Evolutionary conservation across 2,797 vertebrate species (phyloP).

Genomic region (Hemibagrus guttatus): DNA sequence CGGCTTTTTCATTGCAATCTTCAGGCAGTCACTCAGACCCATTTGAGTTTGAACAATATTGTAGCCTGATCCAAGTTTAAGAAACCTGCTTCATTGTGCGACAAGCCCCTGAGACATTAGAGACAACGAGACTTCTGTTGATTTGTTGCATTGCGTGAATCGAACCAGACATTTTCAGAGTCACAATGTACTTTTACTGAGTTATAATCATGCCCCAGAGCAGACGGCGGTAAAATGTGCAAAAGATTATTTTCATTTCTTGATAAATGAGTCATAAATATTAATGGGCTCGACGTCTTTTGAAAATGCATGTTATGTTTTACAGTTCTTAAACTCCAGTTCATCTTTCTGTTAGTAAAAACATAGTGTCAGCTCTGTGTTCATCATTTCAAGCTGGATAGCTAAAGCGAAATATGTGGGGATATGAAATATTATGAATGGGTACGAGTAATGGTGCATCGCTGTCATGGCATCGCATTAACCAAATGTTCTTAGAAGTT

Average conservation of each 20-base stretch:
- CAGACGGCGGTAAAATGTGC: constrained; percentile 19
- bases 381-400: constrained; percentile 15
- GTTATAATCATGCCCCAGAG: constrained; percentile 41
- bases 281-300: constrained; percentile 26
- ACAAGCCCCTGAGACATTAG: constrained; percentile 36
- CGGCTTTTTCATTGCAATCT: constrained; percentile 58
- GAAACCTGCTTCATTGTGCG: constrained; percentile 38
- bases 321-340: constrained; percentile 3
- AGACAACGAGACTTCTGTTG: constrained; percentile 3
- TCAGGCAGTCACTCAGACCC: constrained; percentile 64
- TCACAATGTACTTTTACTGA: constrained; percentile 29
- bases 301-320: constrained; percentile 30
- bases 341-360: constrained; percentile 29
- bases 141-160: constrained; percentile 43
- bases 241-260: constrained; percentile 32
- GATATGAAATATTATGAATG: constrained; percentile 26
- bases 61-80: constrained; percentile 35
- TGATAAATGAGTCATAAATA: constrained; percentile 54
- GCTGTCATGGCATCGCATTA: constrained; percentile 3
- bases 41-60: constrained; percentile 42
- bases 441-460: constrained; percentile 2
- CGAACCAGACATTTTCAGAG: constrained; percentile 16
- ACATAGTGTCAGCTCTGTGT: background rate
- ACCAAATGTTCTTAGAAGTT: constrained; percentile 26
- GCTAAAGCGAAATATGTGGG: background rate